Evolutionary conservation across 2,797 vertebrate species (phyloP).

Genomic region (Ctenopoma kingsleyae): DNA sequence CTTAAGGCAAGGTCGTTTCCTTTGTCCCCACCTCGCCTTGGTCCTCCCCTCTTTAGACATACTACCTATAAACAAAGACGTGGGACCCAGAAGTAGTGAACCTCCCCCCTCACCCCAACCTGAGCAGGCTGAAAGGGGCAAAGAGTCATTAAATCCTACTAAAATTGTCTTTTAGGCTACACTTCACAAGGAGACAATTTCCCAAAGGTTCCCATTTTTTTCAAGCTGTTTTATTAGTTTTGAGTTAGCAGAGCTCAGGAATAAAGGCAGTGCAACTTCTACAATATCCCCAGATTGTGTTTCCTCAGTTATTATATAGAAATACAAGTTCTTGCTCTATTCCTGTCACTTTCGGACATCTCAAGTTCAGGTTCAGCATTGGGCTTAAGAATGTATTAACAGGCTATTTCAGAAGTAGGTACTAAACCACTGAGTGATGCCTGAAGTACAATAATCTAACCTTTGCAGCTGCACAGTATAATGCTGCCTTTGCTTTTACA

Average conservation of each 20-base stretch:
- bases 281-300: constrained; percentile 35
- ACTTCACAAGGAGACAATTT: constrained; percentile 56
- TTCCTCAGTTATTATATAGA: constrained; percentile 35
- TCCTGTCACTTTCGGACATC: constrained; percentile 21
- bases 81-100: constrained; percentile 44
- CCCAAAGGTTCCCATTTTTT: constrained; percentile 60
- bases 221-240: constrained; percentile 69
- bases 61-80: constrained; percentile 43
- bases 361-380: background rate
- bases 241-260: constrained; percentile 41
- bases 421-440: background rate
- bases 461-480: background rate
- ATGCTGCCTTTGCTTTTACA: background rate
- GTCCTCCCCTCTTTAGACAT: constrained; percentile 3
- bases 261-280: constrained; percentile 26
- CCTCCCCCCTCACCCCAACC: constrained; percentile 50
- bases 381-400: background rate
- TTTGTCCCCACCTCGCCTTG: constrained; percentile 12
- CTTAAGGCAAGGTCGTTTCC: constrained; percentile 31
- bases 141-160: constrained; percentile 62
- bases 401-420: too few species aligned
- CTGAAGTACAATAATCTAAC: background rate
- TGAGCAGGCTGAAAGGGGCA: constrained; percentile 34
- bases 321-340: constrained; percentile 22
- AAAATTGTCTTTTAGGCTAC: constrained; percentile 53